These are phyloP conservation scores for Caerostris extrusa DNA, from an alignment of 1,140 invertebrate species.

Conservation along the genomic window DNA sequence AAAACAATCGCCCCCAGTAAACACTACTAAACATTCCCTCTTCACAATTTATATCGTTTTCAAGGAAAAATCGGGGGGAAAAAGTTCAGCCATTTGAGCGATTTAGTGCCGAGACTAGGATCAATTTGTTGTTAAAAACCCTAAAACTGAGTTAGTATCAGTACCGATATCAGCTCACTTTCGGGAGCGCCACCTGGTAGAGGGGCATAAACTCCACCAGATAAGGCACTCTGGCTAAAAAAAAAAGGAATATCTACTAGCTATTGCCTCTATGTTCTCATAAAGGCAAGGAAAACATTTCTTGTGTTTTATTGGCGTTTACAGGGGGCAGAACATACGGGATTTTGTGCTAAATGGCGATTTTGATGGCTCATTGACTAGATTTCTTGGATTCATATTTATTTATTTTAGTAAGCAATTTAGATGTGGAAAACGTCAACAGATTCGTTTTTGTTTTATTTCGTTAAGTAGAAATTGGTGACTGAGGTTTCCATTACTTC, in stretches of 20 bases:
- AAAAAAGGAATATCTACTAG: neutral
- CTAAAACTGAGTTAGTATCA: constrained; percentile 65
- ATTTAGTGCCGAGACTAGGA: constrained; percentile 61
- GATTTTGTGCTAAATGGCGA: constrained; percentile 51
- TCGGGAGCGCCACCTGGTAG: constrained; percentile 52
- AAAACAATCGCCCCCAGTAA: constrained; percentile 55
- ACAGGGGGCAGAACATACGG: constrained; percentile 13
- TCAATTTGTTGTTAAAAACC: constrained; percentile 73
- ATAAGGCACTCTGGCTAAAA: neutral
- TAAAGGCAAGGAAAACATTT: constrained; percentile 15
- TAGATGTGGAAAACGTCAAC: constrained; percentile 32
- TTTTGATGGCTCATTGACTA: constrained; percentile 47
- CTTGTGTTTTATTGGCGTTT: constrained; percentile 61
- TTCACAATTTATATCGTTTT: constrained; percentile 61
- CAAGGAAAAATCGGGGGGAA: constrained; percentile 17
- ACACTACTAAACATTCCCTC: constrained; percentile 50
- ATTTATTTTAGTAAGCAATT: constrained; percentile 66
- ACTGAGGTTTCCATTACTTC: neutral
- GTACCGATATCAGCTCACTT: neutral
- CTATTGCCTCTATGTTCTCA: neutral
- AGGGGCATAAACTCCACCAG: constrained; percentile 49
- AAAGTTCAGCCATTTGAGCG: constrained; percentile 54
- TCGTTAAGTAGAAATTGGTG: neutral
- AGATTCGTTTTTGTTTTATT: neutral
- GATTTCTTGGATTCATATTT: constrained; percentile 45